Evolutionary conservation across 2,797 vertebrate genomes (phyloP).

Genomic region (Acomys russatus): DNA sequence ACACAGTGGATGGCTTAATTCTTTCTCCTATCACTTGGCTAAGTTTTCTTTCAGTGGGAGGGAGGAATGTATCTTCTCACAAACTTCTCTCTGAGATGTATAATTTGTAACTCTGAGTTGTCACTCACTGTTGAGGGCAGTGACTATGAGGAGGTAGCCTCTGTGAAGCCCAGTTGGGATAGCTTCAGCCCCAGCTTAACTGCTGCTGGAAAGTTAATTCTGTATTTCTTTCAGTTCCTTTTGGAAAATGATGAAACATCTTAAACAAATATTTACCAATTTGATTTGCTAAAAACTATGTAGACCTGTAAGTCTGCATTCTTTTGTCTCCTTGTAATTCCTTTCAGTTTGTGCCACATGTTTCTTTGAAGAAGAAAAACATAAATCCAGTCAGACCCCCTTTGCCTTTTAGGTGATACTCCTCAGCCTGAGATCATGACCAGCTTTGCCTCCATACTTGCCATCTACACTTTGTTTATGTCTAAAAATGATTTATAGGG

Average conservation of each 20-base stretch:
- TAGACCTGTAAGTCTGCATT: neutral
- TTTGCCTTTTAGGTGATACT: neutral
- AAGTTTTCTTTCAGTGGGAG: constrained; percentile 61
- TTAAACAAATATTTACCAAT: neutral
- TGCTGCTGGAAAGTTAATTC: neutral
- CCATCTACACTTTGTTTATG: neutral
- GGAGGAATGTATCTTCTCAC: constrained; percentile 64
- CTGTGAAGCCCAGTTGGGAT: neutral
- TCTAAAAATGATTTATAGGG: neutral
- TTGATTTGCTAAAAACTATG: neutral
- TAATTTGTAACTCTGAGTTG: constrained; percentile 28
- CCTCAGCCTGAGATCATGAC: neutral
- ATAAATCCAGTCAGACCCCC: neutral
- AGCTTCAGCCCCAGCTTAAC: neutral
- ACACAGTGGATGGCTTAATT: constrained; percentile 64
- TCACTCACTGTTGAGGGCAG: neutral
- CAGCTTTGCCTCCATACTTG: neutral
- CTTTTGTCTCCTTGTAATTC: neutral
- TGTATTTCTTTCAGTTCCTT: constrained; percentile 57
- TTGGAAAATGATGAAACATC: constrained; percentile 41
- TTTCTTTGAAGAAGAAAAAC: neutral
- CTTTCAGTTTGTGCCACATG: neutral
- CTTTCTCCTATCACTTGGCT: constrained; percentile 63
- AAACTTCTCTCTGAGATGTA: constrained; percentile 28
- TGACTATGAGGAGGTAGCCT: neutral